Evolutionary conservation across 2,113 vertebrate genomes (phyloP), one percentile per base, ranked within the genome.

Genomic region (Hemibagrus wyckioides): DNA sequence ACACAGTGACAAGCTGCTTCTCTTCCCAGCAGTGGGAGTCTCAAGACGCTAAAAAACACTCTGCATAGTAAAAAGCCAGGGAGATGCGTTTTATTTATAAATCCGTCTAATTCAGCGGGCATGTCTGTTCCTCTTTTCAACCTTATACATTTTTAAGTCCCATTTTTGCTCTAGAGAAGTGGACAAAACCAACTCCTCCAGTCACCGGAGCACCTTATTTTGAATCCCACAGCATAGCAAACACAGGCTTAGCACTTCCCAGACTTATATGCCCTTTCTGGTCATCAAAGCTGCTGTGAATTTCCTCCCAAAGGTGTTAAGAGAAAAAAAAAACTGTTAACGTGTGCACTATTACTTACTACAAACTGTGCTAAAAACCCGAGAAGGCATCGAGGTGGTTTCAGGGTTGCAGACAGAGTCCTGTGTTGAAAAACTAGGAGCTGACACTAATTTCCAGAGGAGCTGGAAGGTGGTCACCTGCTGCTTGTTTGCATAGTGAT

Each of bases 401-500:
- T 67, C 76, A 41, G 85, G 76, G 59, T 80, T 67, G 33, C 44
- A 28, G 50, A 59, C 67, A 65, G 75, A 59, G 39, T 76, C 65
- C 80, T 25, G 80, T 71, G 41, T 59, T 33, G 23, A 67, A 10
- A n/a, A 65, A 75, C 73, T 17, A 10, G 33, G 30, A 86, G 19
- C 48, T 28, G 56, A 59, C 54, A 84, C 59, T 25, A 80, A 75
- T 89, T 86, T 87, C 59, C 63, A 84, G 48, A 87, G 65, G 65
- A 80, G 23, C 85, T 67, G 4, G 23, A 33, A 77, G 61, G 88
- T 79, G 81, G 17, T 86, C 84, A 80, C 83, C 83, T 83, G 80
- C 83, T 79, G 85, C 61, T 71, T 83, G 86, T 90, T 80, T 81
- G 83, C 80, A 83, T 41, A 81, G 41, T 54, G 59, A 36, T 80